A percentile compares a stretch with the other conserved stretches of the same genome.
phyloP scores from a whole-genome alignment of 2,888 invertebrate genomes.

The Trichogramma dendrolimi region DNA sequence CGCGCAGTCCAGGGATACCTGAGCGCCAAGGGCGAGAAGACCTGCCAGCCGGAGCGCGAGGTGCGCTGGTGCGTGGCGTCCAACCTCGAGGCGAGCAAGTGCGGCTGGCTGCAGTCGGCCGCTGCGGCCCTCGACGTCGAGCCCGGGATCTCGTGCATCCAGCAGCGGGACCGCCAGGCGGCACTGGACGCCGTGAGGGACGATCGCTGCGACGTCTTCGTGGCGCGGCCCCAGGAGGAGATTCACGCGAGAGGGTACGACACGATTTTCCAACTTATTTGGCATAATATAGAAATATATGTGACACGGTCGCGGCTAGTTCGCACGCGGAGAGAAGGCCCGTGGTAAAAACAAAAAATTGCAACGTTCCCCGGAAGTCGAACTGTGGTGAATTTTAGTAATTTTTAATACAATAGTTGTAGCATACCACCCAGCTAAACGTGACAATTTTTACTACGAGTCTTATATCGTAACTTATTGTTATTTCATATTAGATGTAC shows the following conservation, averaged over 20 bases:
- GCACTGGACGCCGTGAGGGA: constrained; percentile 66
- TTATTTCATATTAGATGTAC: too few relatives aligned
- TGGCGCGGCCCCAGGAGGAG: constrained; percentile 69
- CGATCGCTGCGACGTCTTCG: constrained; percentile 68
- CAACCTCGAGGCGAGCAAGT: constrained; percentile 69
- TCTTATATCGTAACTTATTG: too few relatives aligned
- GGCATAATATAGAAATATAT: too few relatives aligned
- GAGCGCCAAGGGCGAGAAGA: constrained; percentile 42
- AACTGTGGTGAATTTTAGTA: background rate
- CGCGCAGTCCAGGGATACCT: constrained; percentile 46
- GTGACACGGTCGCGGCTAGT: too few relatives aligned
- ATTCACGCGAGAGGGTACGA: constrained; percentile 64
- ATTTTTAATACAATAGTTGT: background rate
- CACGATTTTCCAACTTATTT: constrained; percentile 14
- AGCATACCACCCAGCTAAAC: too few relatives aligned
- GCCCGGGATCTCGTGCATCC: constrained; percentile 75
- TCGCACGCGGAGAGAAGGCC: background rate
- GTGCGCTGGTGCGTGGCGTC: constrained; percentile 63
- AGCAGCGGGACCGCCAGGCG: constrained; percentile 58
- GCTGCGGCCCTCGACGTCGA: constrained; percentile 70
- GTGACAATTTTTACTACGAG: too few relatives aligned
- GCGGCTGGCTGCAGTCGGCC: constrained; percentile 73
- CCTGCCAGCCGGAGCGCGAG: constrained; percentile 44
- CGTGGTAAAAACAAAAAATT: background rate
- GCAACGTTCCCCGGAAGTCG: background rate